phyloP scores from a whole-genome alignment of 2,888 invertebrate species.

The Leptinotarsa juncta region DNA sequence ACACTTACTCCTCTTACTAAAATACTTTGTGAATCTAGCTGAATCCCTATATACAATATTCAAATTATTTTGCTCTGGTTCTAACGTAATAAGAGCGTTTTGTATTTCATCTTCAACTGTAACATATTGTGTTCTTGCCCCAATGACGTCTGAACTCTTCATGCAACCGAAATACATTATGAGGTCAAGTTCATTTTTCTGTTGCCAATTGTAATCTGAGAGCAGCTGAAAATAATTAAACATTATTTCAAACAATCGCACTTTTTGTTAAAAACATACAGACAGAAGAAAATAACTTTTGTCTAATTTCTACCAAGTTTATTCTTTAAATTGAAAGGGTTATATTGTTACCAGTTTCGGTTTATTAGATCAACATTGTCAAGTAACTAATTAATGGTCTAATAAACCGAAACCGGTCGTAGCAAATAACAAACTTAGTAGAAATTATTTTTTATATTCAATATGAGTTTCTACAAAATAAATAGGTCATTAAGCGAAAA shows the following conservation, averaged over 20 bases:
- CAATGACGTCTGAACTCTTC: constrained; percentile 54
- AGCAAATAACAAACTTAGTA: too few species aligned
- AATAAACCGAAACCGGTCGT: too few species aligned
- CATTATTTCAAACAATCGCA: neutral
- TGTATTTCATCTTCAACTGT: constrained; percentile 61
- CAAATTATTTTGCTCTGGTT: constrained; percentile 75
- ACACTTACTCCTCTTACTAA: constrained; percentile 60
- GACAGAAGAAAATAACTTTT: too few species aligned
- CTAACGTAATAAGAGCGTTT: constrained; percentile 69
- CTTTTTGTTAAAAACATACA: too few species aligned
- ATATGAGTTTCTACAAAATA: too few species aligned
- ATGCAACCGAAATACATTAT: constrained; percentile 60
- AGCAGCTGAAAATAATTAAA: constrained; percentile 55
- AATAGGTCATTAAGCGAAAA: too few species aligned
- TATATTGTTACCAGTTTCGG: too few species aligned
- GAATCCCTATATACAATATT: constrained; percentile 75
- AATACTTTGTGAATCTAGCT: constrained; percentile 65
- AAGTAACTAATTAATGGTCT: too few species aligned
- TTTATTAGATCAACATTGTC: too few species aligned
- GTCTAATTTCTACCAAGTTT: too few species aligned
- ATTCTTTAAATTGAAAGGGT: too few species aligned
- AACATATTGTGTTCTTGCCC: constrained; percentile 62
- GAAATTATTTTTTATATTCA: too few species aligned
- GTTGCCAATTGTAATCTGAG: constrained; percentile 61
- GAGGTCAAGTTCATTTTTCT: constrained; percentile 61